Conservation (phyloP, 2,113 vertebrate species). For the Uropsilus gracilis region DNA sequence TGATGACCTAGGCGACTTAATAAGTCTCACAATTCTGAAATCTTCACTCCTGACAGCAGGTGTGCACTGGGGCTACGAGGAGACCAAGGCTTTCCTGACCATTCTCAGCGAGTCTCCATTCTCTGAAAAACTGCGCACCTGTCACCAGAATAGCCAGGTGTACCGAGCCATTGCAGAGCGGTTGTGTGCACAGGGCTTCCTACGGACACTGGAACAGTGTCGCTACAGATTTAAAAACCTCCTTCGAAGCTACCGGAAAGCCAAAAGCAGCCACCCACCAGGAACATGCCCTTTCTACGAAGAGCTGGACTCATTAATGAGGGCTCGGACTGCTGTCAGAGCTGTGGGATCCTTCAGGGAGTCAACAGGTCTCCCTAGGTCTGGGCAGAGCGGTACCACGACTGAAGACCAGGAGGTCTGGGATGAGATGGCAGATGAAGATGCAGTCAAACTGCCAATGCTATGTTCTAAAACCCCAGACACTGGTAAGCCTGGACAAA, state of each 20-base stretch:
- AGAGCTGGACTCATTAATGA: constrained; percentile 78
- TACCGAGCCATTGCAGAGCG: constrained; percentile 81
- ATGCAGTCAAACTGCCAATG: constrained; percentile 4
- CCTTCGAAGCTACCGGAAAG: constrained; percentile 81
- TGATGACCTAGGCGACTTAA: not conserved
- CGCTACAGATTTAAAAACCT: constrained; percentile 82
- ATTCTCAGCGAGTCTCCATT: constrained; percentile 80
- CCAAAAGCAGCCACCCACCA: constrained; percentile 76
- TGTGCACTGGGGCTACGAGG: constrained; percentile 81
- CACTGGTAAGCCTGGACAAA: constrained; percentile 60
- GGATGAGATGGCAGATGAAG: constrained; percentile 63
- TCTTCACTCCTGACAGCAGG: constrained; percentile 79
- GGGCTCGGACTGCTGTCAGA: constrained; percentile 60
- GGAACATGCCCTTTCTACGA: constrained; percentile 77
- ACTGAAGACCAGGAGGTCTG: constrained; percentile 57
- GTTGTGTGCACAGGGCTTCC: constrained; percentile 73
- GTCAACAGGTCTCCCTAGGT: not conserved
- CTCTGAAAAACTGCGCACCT: constrained; percentile 78
- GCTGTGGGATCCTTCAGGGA: constrained; percentile 8
- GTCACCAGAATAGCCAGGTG: constrained; percentile 79
- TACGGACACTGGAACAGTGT: constrained; percentile 81
- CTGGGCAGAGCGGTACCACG: constrained; percentile 3
- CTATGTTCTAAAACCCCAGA: constrained; percentile 27
- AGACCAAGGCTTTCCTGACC: constrained; percentile 79
- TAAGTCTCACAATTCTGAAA: constrained; percentile 65